Base-by-base conservation (phyloP, 2,888 invertebrate species). In the Lithophane ornitopus region DNA sequence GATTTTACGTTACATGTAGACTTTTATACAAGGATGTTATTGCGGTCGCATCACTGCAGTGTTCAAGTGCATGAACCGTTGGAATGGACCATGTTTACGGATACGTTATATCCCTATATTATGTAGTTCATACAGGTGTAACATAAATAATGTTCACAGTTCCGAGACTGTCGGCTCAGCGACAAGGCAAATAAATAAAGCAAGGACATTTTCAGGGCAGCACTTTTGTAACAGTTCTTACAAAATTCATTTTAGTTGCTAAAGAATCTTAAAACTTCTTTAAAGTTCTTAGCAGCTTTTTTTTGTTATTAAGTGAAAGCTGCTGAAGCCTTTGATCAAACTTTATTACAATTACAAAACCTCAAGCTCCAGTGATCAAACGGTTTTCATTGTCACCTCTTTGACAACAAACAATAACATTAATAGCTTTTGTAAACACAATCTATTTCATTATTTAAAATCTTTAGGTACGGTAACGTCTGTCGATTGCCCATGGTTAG, bases 31-130 rank as follows among this genome's bases (percentile, higher is more conserved):
- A 46, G 46, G 44, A 14, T 19, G 3, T 69, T 46, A 46, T 56
- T 69, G 41, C 11, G 73, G 72, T 72, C 54, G 16, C 74, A 71
- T 44, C 19, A 80, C 72, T 72, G 70, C 19, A 80, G 74, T 72
- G 70, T 80, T 77, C 65, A 76, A 82, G 70, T 80, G 80, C 83
- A 84, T 74, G 74, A 80, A 87, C 82, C 81, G 85, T 83, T 83
- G 77, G 82, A 84, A 79, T 56, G 59, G 39, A n/a, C 28, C 34
- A 59, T 66, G 74, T 80, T 78, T 71, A 71, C 75, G 39, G 81
- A 80, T 77, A 80, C 77, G 39, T 74, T 67, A 82, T 74, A 82
- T 65, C 46, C 39, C 28, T 72, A 12, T n/a, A 66, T 62, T 16
- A 72, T 26, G 11, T 41, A 54, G 22, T 22, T 34, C 39, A 70